Percentiles rank a stretch among this genome's conserved stretches.
These are phyloP conservation scores for Microcebus murinus DNA, from an alignment of 2,113 vertebrate species.

Conservation along the genomic window DNA sequence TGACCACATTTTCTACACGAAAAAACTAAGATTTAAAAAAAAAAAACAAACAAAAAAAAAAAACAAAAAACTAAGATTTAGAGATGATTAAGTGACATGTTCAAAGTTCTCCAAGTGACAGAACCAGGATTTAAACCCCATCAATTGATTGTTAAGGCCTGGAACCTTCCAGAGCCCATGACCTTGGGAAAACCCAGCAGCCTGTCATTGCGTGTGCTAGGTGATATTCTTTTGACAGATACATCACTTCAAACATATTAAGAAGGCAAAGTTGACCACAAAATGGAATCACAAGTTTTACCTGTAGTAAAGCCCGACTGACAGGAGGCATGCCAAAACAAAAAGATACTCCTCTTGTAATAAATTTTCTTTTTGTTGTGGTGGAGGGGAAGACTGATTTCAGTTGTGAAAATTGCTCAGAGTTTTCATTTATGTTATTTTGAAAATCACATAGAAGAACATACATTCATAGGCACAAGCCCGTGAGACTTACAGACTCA, in stretches of 20 bases:
- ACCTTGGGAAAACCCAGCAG: background rate
- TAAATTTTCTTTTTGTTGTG: background rate
- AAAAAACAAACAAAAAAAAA: no score
- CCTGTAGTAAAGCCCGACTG: background rate
- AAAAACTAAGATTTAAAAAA: background rate
- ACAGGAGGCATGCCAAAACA: background rate
- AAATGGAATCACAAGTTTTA: conserved; percentile 11
- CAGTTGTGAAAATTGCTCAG: background rate
- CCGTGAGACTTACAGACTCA: background rate
- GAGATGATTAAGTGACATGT: background rate
- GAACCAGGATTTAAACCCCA: background rate
- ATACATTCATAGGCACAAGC: background rate
- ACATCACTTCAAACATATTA: conserved; percentile 41
- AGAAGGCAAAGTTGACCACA: background rate
- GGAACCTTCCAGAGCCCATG: background rate
- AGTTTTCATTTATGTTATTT: conserved; percentile 2
- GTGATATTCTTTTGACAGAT: background rate
- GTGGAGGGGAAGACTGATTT: background rate
- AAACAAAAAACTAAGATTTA: background rate
- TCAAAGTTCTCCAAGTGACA: background rate
- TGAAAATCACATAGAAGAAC: conserved; percentile 28
- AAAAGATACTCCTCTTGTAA: conserved; percentile 19
- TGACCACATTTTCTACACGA: background rate
- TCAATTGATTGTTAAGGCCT: background rate
- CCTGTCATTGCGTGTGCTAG: background rate